Percentiles rank a stretch among this genome's conserved stretches.
phyloP scores from a whole-genome alignment of 1,140 invertebrate species.

The Oryctes rhinoceros region DNA sequence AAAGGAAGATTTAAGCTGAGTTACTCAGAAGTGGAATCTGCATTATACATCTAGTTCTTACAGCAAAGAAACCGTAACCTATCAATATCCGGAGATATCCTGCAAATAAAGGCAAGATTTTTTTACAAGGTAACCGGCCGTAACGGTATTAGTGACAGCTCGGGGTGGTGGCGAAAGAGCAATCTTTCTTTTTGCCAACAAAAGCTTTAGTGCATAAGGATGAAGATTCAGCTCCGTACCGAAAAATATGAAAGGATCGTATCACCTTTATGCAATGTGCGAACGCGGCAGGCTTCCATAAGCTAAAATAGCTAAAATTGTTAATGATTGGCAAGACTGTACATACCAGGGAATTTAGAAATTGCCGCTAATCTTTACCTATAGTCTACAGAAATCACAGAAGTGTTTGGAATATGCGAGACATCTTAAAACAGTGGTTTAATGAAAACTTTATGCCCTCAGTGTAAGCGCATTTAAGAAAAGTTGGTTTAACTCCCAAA shows the following conservation, averaged over 20 bases:
- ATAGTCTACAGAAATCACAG: conserved; percentile 56
- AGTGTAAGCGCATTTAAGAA: conserved; percentile 48
- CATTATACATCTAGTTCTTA: conserved; percentile 28
- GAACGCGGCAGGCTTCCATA: neutral
- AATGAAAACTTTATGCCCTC: conserved; percentile 53
- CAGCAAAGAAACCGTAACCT: conserved; percentile 1
- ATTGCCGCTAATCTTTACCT: conserved; percentile 45
- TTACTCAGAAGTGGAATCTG: conserved; percentile 4
- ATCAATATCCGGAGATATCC: conserved; percentile 4
- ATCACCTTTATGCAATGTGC: neutral
- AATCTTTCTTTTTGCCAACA: no score
- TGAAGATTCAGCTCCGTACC: neutral
- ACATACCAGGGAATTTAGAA: conserved; percentile 53
- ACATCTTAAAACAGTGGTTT: no score
- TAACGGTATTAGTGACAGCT: no score
- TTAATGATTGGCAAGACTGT: conserved; percentile 54
- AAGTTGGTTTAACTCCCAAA: conserved; percentile 50
- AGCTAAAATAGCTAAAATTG: no score
- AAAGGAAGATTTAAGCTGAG: neutral
- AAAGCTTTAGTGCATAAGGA: conserved; percentile 12
- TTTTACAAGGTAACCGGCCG: neutral
- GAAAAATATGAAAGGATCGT: no score
- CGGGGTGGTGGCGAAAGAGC: no score
- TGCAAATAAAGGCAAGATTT: conserved; percentile 28
- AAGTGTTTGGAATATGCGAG: conserved; percentile 46